phyloP scores from a whole-genome alignment of 2,888 invertebrate genomes.

The Pristionchus maxplancki region DNA sequence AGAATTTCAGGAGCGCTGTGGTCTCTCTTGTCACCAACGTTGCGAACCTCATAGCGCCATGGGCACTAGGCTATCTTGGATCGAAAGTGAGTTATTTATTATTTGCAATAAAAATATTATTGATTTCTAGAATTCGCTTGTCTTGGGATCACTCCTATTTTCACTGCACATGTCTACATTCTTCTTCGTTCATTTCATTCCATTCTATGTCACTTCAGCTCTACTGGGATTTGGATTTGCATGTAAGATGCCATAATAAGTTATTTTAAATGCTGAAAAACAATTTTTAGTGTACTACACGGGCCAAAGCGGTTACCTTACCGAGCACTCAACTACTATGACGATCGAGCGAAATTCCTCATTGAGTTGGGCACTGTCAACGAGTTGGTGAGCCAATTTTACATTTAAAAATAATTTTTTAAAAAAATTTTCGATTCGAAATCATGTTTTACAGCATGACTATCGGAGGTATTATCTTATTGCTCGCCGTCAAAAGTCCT shows the following conservation, averaged over 20 bases:
- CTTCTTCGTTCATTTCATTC: conserved; percentile 59
- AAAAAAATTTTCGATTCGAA: background rate
- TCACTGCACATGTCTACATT: conserved; percentile 58
- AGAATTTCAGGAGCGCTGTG: background rate
- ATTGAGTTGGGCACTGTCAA: conserved; percentile 57
- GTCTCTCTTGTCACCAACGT: background rate
- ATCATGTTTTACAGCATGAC: background rate
- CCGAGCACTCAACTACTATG: conserved; percentile 58
- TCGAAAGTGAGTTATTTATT: background rate
- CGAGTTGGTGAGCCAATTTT: conserved; percentile 55
- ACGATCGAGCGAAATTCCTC: conserved; percentile 58
- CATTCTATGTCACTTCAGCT: conserved; percentile 58
- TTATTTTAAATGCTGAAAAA: background rate
- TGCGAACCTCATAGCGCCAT: background rate
- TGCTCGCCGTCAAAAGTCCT: background rate
- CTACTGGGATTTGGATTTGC: conserved; percentile 63
- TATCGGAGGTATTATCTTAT: background rate
- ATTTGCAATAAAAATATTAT: too few species aligned
- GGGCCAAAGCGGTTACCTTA: conserved; percentile 60
- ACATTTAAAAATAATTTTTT: background rate
- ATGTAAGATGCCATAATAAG: conserved; percentile 52
- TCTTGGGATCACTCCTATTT: conserved; percentile 53
- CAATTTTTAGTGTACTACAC: conserved; percentile 57
- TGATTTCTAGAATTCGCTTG: background rate
- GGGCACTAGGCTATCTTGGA: conserved; percentile 3